Evolutionary conservation across 1,140 invertebrate species (phyloP).

Genomic region (Polypedilum vanderplanki): DNA sequence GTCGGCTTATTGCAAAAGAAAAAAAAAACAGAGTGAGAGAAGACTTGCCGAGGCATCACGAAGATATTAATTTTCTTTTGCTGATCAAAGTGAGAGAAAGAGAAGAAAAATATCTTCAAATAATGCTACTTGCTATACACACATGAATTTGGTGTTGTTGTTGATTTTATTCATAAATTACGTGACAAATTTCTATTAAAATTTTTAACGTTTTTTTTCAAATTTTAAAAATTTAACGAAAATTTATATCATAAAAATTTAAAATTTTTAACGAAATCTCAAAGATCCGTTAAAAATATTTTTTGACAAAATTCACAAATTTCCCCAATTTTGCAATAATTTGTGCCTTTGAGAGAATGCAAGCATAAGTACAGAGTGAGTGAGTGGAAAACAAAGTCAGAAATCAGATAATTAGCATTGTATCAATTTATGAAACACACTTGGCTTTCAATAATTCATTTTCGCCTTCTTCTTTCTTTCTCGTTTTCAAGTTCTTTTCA

Average conservation of each 20-base stretch:
- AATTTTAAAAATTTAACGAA: no score
- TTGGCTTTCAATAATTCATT: neutral
- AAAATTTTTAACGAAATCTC: no score
- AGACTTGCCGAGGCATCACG: neutral
- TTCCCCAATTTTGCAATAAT: no score
- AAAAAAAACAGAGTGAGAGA: no score
- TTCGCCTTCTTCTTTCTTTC: neutral
- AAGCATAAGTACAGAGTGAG: neutral
- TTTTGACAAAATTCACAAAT: no score
- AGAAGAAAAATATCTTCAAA: neutral
- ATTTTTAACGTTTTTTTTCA: no score
- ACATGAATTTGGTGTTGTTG: neutral
- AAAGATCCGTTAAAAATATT: no score
- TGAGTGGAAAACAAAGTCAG: neutral
- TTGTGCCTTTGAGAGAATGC: no score
- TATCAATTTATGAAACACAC: neutral
- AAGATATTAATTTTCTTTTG: constrained; percentile 1
- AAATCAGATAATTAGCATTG: constrained; percentile 24
- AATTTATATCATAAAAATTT: no score
- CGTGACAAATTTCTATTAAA: no score
- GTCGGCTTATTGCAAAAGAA: neutral
- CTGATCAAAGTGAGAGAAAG: neutral
- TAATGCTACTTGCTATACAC: constrained; percentile 15
- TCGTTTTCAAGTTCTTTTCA: neutral
- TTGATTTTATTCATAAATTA: no score